These are phyloP conservation scores for Aphodius sticticus DNA, from an alignment of 2,888 invertebrate genomes.

Conservation along the genomic window DNA sequence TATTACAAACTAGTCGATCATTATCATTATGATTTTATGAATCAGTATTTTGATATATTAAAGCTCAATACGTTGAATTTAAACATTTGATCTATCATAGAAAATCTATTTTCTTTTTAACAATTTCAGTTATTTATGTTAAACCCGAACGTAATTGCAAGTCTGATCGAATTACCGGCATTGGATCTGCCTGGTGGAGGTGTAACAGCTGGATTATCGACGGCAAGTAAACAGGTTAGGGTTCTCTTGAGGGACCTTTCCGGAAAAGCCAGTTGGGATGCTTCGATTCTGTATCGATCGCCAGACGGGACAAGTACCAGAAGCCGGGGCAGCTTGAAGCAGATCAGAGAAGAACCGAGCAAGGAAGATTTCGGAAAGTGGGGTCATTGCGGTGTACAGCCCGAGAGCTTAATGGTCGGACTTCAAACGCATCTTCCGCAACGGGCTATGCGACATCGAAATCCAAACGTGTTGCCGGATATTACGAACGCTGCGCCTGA, in stretches of 20 bases:
- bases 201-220: slow-evolving; percentile 77
- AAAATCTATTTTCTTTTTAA: neutral
- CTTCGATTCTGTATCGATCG: slow-evolving; percentile 86
- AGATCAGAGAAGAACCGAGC: slow-evolving; percentile 26
- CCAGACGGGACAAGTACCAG: slow-evolving; percentile 59
- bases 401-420: slow-evolving; percentile 55
- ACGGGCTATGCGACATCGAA: slow-evolving; percentile 74
- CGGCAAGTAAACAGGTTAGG: slow-evolving; percentile 80
- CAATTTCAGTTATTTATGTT: slow-evolving; percentile 81
- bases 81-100: no score
- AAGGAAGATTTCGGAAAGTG: slow-evolving; percentile 40
- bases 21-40: no score
- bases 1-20: no score
- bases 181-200: slow-evolving; percentile 82
- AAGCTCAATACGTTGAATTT: no score
- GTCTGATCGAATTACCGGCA: slow-evolving; percentile 88
- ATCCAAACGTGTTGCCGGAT: slow-evolving; percentile 80
- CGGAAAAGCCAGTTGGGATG: slow-evolving; percentile 97
- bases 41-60: no score
- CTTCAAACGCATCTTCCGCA: slow-evolving; percentile 63
- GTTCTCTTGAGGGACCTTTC: slow-evolving; percentile 88
- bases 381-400: slow-evolving; percentile 50
- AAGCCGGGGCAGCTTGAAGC: slow-evolving; percentile 28
- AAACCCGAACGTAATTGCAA: slow-evolving; percentile 82
- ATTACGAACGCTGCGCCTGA: slow-evolving; percentile 84